phyloP scores from a whole-genome alignment of 2,797 vertebrate species.

The Poecilia wingei region DNA sequence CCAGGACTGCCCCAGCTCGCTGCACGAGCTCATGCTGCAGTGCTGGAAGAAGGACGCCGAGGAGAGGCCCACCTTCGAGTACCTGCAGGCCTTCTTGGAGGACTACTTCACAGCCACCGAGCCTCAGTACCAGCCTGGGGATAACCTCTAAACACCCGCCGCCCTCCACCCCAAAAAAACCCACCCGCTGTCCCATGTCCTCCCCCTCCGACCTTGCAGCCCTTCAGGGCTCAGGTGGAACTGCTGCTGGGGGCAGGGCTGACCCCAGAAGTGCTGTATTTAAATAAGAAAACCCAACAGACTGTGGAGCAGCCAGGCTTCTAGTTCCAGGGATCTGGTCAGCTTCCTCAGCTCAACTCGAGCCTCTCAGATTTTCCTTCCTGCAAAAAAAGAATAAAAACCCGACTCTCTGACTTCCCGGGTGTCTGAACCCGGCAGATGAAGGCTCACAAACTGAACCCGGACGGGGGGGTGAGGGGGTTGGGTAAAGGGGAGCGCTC shows the following conservation, averaged over 20 bases:
- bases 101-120: conserved; percentile 98
- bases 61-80: conserved; percentile 96
- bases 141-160: conserved; percentile 88
- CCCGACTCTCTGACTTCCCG: background rate
- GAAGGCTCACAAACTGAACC: conserved; percentile 8
- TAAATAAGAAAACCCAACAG: conserved; percentile 2
- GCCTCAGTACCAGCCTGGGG: conserved; percentile 97
- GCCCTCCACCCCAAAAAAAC: background rate
- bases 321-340: conserved; percentile 53
- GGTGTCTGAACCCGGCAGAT: conserved; percentile 41
- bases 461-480: background rate
- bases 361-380: conserved; percentile 37
- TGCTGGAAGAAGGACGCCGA: conserved; percentile 99
- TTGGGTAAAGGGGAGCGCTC: conserved; percentile 22
- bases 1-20: conserved; percentile 93
- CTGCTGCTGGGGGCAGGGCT: conserved; percentile 29
- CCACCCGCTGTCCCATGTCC: background rate
- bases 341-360: conserved; percentile 50
- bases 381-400: background rate
- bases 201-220: background rate
- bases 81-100: conserved; percentile 97
- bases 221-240: conserved; percentile 1
- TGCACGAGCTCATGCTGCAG: conserved; percentile 97
- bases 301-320: conserved; percentile 45
- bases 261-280: conserved; percentile 27